Base-by-base conservation (phyloP, 2,797 vertebrate genomes). In the Epinephelus malabaricus region DNA sequence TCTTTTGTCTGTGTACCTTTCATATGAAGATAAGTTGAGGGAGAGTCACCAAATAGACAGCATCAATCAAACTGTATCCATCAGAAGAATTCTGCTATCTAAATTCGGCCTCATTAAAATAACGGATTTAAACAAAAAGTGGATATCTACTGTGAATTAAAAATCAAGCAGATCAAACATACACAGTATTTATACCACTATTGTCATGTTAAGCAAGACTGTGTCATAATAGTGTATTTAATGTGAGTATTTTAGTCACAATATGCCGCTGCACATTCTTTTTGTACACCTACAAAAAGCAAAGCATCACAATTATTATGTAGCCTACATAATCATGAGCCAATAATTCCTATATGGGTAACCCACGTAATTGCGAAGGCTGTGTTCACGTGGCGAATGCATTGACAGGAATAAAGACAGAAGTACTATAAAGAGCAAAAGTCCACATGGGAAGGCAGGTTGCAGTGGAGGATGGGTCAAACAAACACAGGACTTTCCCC, bases 1-100 rank as follows among this genome's bases (percentile, higher is more conserved):
- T 54, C 23, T 64, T 70, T 30, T 56, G 66, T 63, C 34, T 21
- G 47, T 30, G 21, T 18, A 54, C 49, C 51, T 68, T 70, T 76
- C 15, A 30, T 47, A 54, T 50, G 60, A 63, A 63, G 51, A 77
- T 45, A 40, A 40, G 61, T 19, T 21, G 54, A 40, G 12, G 46
- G 46, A 53, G 50, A 63, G 51, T 50, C 13, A 8, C 15, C 15
- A 23, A n/a, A 69, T n/a, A 62, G 54, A 73, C 17, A 6, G 15
- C 4, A 76, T 72, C 10, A 68, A 55, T 64, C 47, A 53, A 70
- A 64, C 25, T 30, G 14, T 9, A 23, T 40, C 30, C 0, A 1
- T 69, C 38, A 27, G 19, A 2, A 27, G 54, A 17, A n/a, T 4
- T 8, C 34, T 59, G 15, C 9, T 19, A 40, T 63, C 21, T 23